These are phyloP conservation scores for Caenorhabditis imperialis DNA, from an alignment of 2,888 invertebrate genomes.

Conservation along the genomic window DNA sequence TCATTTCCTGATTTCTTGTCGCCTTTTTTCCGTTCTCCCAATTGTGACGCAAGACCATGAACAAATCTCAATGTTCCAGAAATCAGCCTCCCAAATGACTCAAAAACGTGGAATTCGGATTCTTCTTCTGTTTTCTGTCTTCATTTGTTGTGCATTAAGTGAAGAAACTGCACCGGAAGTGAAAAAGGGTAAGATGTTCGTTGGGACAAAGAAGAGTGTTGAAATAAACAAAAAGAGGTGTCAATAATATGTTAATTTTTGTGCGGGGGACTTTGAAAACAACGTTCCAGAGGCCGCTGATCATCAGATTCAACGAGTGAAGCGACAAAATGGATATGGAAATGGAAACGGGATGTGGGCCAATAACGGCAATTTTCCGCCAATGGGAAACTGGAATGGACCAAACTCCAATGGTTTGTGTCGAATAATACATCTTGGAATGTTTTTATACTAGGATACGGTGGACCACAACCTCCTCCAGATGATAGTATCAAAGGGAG, in stretches of 20 bases:
- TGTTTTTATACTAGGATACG: constrained; percentile 36
- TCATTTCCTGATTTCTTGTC: constrained; percentile 4
- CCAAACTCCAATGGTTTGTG: constrained; percentile 48
- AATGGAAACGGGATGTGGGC: constrained; percentile 23
- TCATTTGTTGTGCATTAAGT: too few species aligned
- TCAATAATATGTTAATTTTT: too few species aligned
- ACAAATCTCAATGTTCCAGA: too few species aligned
- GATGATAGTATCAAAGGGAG: constrained; percentile 47
- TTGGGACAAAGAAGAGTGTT: constrained; percentile 9
- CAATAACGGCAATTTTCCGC: constrained; percentile 39
- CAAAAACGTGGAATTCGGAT: too few species aligned
- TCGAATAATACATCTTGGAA: not conserved
- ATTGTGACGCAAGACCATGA: too few species aligned
- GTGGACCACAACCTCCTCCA: constrained; percentile 18
- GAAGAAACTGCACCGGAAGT: too few species aligned
- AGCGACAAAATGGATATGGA: constrained; percentile 45
- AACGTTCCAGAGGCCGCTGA: constrained; percentile 9
- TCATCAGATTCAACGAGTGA: constrained; percentile 13
- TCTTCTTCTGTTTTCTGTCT: too few species aligned
- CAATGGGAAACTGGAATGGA: constrained; percentile 35
- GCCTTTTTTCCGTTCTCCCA: too few species aligned
- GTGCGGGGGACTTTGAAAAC: too few species aligned
- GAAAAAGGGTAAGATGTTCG: too few species aligned
- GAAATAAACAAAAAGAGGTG: not conserved
- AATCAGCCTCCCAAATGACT: too few species aligned